Conservation (phyloP, 2,888 invertebrate species). For the Brachyptera risi region DNA sequence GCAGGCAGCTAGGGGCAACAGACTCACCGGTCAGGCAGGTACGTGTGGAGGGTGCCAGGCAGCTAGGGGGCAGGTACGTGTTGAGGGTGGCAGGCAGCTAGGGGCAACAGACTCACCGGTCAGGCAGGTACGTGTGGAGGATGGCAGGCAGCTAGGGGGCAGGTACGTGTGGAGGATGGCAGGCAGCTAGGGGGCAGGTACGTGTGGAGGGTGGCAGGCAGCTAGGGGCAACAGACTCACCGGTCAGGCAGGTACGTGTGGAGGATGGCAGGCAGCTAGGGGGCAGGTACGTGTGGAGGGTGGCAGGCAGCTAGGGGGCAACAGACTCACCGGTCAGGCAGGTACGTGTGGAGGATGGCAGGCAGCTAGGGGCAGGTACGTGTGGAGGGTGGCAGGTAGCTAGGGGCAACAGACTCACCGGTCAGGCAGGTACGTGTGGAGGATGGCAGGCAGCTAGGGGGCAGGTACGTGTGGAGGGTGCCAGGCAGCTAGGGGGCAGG, state of each 20-base stretch:
- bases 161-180: constrained; percentile 89
- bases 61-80: constrained; percentile 84
- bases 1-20: no score
- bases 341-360: constrained; percentile 86
- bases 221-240: no score
- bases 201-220: constrained; percentile 87
- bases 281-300: constrained; percentile 89
- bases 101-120: constrained; percentile 43
- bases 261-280: constrained; percentile 75
- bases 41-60: constrained; percentile 76
- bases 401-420: no score
- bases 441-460: constrained; percentile 77
- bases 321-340: constrained; percentile 58
- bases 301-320: no score
- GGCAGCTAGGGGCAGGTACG: constrained; percentile 82
- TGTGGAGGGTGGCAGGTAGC: constrained; percentile 89
- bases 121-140: constrained; percentile 84
- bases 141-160: constrained; percentile 81
- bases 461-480: constrained; percentile 84
- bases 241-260: constrained; percentile 82
- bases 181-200: constrained; percentile 80
- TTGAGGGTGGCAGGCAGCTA: constrained; percentile 90
- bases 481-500: constrained; percentile 67
- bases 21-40: constrained; percentile 61
- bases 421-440: constrained; percentile 86